These are phyloP conservation scores for Cettia cetti DNA, from an alignment of 2,113 vertebrate genomes.

Conservation along the genomic window DNA sequence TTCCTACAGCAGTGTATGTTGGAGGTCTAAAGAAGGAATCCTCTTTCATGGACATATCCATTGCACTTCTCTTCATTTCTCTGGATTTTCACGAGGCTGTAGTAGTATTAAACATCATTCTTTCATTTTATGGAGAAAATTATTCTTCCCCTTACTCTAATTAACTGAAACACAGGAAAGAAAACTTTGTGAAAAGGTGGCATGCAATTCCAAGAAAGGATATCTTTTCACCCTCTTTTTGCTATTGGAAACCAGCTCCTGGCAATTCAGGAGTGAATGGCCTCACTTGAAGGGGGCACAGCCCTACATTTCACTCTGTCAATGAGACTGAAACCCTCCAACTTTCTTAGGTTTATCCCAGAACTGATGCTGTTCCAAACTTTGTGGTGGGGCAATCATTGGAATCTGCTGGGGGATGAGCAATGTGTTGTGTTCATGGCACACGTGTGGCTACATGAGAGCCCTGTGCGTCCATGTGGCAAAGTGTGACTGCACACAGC, in stretches of 20 bases:
- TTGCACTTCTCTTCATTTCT: neutral
- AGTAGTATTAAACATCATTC: neutral
- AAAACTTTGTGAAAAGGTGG: neutral
- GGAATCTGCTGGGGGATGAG: neutral
- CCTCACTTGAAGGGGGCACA: neutral
- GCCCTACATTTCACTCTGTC: neutral
- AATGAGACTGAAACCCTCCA: neutral
- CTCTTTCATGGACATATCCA: neutral
- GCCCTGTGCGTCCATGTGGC: conserved; percentile 8
- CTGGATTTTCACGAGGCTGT: neutral
- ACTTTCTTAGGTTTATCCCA: neutral
- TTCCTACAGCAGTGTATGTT: neutral
- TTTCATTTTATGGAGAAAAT: neutral
- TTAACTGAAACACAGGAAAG: neutral
- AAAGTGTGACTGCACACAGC: conserved; percentile 65
- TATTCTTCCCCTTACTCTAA: neutral
- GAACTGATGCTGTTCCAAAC: neutral
- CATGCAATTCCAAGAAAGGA: neutral
- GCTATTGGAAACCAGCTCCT: neutral
- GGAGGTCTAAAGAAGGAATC: neutral
- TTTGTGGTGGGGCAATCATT: accelerated
- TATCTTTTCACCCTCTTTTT: neutral
- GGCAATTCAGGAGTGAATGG: neutral
- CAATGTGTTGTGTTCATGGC: neutral
- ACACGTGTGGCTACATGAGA: neutral